phyloP scores from a whole-genome alignment of 2,113 vertebrate genomes.

The Lepus americanus region DNA sequence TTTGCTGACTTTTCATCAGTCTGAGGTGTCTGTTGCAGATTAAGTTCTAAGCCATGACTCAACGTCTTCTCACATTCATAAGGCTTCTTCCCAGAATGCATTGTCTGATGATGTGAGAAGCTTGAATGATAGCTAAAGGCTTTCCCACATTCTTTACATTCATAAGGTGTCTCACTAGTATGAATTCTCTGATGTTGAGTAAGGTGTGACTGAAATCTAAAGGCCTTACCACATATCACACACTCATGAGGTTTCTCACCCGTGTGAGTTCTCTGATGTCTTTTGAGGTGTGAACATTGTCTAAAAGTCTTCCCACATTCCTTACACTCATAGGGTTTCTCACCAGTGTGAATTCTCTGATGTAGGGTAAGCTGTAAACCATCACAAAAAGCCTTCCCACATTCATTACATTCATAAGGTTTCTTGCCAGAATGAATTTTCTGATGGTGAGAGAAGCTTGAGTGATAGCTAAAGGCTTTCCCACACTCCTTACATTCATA shows the following conservation, averaged over 20 bases:
- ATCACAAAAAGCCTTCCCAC: conserved; percentile 66
- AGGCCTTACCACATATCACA: conserved; percentile 56
- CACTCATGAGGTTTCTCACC: conserved; percentile 64
- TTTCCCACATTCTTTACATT: conserved; percentile 39
- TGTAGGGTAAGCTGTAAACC: conserved; percentile 58
- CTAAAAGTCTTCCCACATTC: conserved; percentile 70
- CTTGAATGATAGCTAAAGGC: conserved; percentile 53
- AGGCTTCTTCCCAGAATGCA: conserved; percentile 41
- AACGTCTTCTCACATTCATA: background rate
- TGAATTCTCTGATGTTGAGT: conserved; percentile 54
- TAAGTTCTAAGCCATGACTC: conserved; percentile 26
- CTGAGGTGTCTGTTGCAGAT: background rate
- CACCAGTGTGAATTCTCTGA: background rate
- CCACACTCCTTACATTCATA: conserved; percentile 58
- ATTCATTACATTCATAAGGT: conserved; percentile 64
- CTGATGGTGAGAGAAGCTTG: conserved; percentile 61
- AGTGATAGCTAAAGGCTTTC: conserved; percentile 16
- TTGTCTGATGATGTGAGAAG: conserved; percentile 65
- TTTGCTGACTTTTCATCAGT: background rate
- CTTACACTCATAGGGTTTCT: conserved; percentile 38
- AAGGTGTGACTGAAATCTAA: conserved; percentile 45
- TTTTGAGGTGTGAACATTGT: conserved; percentile 58
- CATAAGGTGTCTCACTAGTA: conserved; percentile 60
- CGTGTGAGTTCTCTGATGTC: conserved; percentile 65
- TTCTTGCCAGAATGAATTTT: conserved; percentile 71